These are phyloP conservation scores for Sinocyclocheilus maitianheensis DNA, from an alignment of 2,113 vertebrate species.

Conservation along the genomic window DNA sequence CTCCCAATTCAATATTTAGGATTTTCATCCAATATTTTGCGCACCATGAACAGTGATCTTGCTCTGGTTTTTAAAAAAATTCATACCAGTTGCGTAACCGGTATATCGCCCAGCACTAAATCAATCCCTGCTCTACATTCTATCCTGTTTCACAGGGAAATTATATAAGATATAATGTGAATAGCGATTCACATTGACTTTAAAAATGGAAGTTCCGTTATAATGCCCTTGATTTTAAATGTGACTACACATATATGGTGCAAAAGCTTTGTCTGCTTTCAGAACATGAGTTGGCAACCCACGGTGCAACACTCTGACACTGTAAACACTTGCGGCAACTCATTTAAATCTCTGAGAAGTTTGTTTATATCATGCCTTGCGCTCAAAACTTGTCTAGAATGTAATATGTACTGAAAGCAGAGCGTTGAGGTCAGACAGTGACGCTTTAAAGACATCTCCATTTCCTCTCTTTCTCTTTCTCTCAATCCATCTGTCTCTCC, in stretches of 20 bases:
- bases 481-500: conserved; percentile 22
- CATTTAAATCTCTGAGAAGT: conserved; percentile 41
- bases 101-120: too few relatives aligned
- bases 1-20: too few relatives aligned
- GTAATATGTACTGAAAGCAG: conserved; percentile 17
- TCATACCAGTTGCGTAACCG: too few relatives aligned
- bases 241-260: not conserved
- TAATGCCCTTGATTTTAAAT: not conserved
- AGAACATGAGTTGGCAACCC: not conserved
- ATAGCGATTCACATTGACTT: not conserved
- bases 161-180: not conserved
- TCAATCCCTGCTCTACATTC: not conserved
- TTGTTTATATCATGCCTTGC: conserved; percentile 38
- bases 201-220: not conserved
- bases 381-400: conserved; percentile 14
- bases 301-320: not conserved
- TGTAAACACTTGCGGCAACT: conserved; percentile 24
- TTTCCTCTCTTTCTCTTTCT: conserved; percentile 25
- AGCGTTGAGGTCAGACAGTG: conserved; percentile 24
- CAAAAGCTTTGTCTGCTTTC: not conserved
- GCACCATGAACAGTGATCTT: too few relatives aligned
- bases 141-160: not conserved
- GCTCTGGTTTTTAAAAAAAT: too few relatives aligned
- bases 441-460: conserved; percentile 16
- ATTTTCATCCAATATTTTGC: too few relatives aligned